Evolutionary conservation across 2,113 vertebrate species (phyloP), one percentile per base, ranked within the genome.

Genomic region (Pseudolaguvia tuberculata): DNA sequence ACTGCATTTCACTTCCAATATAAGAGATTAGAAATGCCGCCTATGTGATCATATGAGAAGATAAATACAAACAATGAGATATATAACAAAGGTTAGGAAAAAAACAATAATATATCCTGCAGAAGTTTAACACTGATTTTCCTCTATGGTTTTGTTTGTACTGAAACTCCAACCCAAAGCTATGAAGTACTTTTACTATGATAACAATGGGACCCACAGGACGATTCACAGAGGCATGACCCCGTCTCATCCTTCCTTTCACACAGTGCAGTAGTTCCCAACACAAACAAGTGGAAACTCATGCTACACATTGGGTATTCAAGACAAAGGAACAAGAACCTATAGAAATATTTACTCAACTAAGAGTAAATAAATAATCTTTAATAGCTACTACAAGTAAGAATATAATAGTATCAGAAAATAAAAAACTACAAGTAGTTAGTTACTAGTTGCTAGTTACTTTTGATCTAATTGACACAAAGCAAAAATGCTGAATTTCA

Each of bases 191-290:
- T 71, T 79, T 58, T 67, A 70, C 18, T 61, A 78, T 18, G 31
- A 27, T 31, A 77, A 82, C 61, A 83, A 79, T 80, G 63, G 63
- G 70, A 56, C 80, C 56, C 55, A 67, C 61, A 68, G 50, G 68
- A 71, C 25, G 23, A 20, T 18, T 53, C 18, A 70, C 10, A 65
- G 66, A 59, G 48, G 20, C 27, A 31, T 14, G 42, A 70, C 52
- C 76, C 58, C 35, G 47, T 77, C 48, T 45, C 9, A 27, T 78
- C 76, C 68, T 72, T 79, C 81, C 72, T 78, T 76, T 79, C 79
- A 72, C 82, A 84, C 79, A 85, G 82, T 81, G 73, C 76, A 65
- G 47, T 18, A 23, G 74, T 81, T 72, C 70, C 45, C 35, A 23
- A 39, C 25, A 17, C 39, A 21, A 75, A 39, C n/a, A 53, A 27